Evolutionary conservation across 2,113 vertebrate genomes (phyloP).

Genomic region (Tringa solitaria): DNA sequence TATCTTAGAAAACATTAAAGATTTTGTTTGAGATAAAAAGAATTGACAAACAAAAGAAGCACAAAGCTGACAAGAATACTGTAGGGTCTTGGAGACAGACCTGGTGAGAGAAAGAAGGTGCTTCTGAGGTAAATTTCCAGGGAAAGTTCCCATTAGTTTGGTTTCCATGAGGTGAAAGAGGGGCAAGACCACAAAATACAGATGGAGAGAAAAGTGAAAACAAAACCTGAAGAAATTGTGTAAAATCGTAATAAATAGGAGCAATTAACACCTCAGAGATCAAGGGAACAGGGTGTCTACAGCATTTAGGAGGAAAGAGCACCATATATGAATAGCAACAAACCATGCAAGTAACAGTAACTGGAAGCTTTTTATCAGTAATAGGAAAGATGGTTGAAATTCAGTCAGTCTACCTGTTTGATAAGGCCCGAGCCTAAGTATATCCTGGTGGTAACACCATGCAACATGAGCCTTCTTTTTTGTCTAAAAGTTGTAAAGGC

Average conservation of each 20-base stretch:
- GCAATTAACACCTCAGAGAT: not conserved
- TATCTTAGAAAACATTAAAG: slow-evolving; percentile 30
- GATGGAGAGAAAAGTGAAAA: not conserved
- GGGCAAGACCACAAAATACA: not conserved
- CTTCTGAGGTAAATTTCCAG: not conserved
- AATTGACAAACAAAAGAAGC: slow-evolving; percentile 26
- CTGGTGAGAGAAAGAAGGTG: not conserved
- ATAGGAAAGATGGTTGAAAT: not conserved
- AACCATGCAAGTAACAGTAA: not conserved
- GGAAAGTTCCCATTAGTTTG: not conserved
- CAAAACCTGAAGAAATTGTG: not conserved
- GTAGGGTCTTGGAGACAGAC: not conserved
- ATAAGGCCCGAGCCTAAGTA: not conserved
- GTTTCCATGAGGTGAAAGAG: not conserved
- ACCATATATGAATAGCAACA: not conserved
- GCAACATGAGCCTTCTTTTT: not conserved
- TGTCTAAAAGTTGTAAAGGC: not conserved
- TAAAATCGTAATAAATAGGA: not conserved
- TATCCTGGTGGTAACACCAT: not conserved
- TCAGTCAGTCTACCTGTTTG: not conserved
- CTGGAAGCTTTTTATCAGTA: not conserved
- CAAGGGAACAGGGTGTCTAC: not conserved
- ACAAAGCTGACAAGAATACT: not conserved
- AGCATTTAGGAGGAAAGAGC: not conserved
- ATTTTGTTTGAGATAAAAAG: slow-evolving; percentile 31